Evolutionary conservation across 2,113 vertebrate genomes (phyloP).

Genomic region (Mesocricetus auratus): DNA sequence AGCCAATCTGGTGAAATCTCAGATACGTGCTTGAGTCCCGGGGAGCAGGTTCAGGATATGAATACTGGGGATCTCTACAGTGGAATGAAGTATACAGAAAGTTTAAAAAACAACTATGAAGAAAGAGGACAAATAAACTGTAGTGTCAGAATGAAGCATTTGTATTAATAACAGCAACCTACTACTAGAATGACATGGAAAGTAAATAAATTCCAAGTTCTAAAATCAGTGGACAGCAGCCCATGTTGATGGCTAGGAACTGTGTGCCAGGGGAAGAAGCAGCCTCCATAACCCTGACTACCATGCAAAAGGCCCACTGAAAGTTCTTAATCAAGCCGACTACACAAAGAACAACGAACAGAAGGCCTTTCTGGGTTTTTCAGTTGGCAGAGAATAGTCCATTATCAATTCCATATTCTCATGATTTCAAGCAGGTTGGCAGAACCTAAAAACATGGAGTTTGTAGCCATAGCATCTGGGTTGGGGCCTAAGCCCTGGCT

Average conservation of each 20-base stretch:
- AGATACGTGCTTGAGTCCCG: background rate
- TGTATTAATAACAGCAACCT: slow-evolving; percentile 19
- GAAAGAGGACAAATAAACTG: background rate
- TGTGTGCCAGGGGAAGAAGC: background rate
- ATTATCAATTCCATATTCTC: slow-evolving; percentile 48
- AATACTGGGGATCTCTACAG: background rate
- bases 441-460: slow-evolving; percentile 30
- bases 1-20: background rate
- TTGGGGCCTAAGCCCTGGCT: background rate
- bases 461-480: background rate
- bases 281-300: background rate
- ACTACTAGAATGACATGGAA: background rate
- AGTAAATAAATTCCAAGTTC: slow-evolving; percentile 36
- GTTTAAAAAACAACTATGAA: background rate
- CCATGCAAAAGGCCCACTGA: background rate
- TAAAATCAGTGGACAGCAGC: background rate
- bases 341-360: slow-evolving; percentile 51
- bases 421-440: slow-evolving; percentile 13
- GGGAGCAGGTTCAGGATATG: background rate
- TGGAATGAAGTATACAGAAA: background rate
- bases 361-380: slow-evolving; percentile 12
- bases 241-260: background rate
- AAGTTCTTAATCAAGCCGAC: background rate
- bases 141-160: background rate
- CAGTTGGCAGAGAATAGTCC: slow-evolving; percentile 25